A percentile compares a stretch with the other conserved stretches of the same genome.
Conservation (phyloP, 1,140 invertebrate genomes). For the Sycobia sp. region DNA sequence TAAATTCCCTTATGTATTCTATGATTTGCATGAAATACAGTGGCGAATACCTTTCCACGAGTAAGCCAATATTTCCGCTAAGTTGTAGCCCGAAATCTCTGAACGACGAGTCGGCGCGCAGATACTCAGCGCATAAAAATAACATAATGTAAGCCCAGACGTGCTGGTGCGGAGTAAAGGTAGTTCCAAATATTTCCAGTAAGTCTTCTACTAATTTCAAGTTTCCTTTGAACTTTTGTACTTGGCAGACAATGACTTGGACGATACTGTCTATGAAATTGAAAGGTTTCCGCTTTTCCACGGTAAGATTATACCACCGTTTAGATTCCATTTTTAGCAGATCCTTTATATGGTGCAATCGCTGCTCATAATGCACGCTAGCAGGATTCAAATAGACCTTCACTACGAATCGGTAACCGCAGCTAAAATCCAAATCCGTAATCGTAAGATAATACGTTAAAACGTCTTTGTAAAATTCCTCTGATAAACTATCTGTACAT, state of each 20-base stretch:
- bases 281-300: constrained; percentile 5
- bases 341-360: neutral
- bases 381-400: constrained; percentile 25
- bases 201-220: constrained; percentile 28
- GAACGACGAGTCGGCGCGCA: constrained; percentile 7
- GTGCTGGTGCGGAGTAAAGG: constrained; percentile 32
- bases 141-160: constrained; percentile 35
- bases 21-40: constrained; percentile 33
- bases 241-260: neutral
- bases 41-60: constrained; percentile 29
- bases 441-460: constrained; percentile 36
- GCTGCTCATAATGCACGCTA: constrained; percentile 12
- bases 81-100: constrained; percentile 27
- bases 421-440: neutral
- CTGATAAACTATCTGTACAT: constrained; percentile 28
- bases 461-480: constrained; percentile 27
- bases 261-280: constrained; percentile 25
- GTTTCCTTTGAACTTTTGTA: constrained; percentile 27
- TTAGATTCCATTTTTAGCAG: constrained; percentile 4
- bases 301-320: constrained; percentile 8
- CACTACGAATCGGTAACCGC: constrained; percentile 2
- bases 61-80: constrained; percentile 1
- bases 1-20: constrained; percentile 9
- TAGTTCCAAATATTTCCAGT: constrained; percentile 9
- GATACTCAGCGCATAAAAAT: constrained; percentile 17